phyloP scores from a whole-genome alignment of 2,113 vertebrate species.

The Scartelaos histophorus region DNA sequence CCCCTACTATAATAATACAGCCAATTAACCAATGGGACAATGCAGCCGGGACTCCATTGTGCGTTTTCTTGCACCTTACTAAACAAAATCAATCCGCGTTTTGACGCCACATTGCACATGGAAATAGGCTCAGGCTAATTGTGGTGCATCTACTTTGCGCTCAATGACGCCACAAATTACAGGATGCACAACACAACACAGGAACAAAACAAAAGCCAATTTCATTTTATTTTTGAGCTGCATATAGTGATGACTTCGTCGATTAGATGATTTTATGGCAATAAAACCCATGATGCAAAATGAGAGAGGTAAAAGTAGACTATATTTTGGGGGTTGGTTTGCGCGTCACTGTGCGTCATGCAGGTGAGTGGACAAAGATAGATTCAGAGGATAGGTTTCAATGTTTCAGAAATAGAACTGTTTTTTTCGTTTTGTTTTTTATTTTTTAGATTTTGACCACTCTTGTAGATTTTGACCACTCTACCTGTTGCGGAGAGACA shows the following conservation, averaged over 20 bases:
- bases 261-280: conserved; percentile 23
- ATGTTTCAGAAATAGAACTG: not conserved
- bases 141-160: conserved; percentile 66
- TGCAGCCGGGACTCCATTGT: conserved; percentile 29
- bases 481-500: not conserved
- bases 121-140: conserved; percentile 73
- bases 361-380: conserved; percentile 3
- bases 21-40: conserved; percentile 45
- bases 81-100: conserved; percentile 74
- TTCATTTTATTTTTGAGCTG: conserved; percentile 52
- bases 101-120: conserved; percentile 70
- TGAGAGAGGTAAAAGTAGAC: not conserved
- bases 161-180: conserved; percentile 74
- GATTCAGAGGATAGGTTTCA: not conserved
- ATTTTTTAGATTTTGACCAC: not conserved
- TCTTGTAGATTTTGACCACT: not conserved
- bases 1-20: conserved; percentile 25
- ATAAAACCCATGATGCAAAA: conserved; percentile 11
- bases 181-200: conserved; percentile 59
- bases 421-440: not conserved
- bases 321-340: not conserved
- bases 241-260: conserved; percentile 28
- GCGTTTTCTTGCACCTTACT: conserved; percentile 49
- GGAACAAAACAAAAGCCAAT: conserved; percentile 62
- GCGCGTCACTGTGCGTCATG: not conserved